phyloP scores from a whole-genome alignment of 2,888 invertebrate species.

The Aphidius colemani region DNA sequence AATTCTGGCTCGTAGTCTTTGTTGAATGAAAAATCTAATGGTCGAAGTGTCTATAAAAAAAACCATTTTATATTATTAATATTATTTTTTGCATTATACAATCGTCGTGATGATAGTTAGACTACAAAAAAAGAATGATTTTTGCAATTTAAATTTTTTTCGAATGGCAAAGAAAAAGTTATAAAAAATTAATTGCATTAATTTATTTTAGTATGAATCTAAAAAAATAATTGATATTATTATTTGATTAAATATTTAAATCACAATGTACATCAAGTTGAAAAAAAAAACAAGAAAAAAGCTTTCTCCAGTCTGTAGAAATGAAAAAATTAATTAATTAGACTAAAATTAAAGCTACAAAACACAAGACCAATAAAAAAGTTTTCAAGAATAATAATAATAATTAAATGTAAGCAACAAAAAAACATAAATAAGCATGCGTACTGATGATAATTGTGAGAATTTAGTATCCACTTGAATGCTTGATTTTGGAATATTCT shows the following conservation, averaged over 20 bases:
- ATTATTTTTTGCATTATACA: too few species aligned
- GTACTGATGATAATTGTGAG: conserved; percentile 54
- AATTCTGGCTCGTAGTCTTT: conserved; percentile 90
- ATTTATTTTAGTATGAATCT: too few species aligned
- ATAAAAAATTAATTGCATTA: too few species aligned
- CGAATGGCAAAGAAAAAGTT: too few species aligned
- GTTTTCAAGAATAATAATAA: not conserved
- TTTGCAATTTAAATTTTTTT: too few species aligned
- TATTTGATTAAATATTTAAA: too few species aligned
- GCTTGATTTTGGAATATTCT: conserved; percentile 51
- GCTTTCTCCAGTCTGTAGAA: too few species aligned
- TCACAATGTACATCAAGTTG: too few species aligned
- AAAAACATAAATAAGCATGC: conserved; percentile 51
- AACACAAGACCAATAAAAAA: not conserved
- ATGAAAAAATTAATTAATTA: not conserved
- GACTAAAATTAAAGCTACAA: not conserved
- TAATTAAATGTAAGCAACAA: conserved; percentile 3
- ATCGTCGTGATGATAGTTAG: too few species aligned
- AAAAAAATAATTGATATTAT: too few species aligned
- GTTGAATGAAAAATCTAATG: conserved; percentile 94
- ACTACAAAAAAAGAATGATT: too few species aligned
- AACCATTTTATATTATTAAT: not conserved
- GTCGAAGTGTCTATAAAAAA: conserved; percentile 69
- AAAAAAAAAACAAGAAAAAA: too few species aligned
- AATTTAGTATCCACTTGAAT: conserved; percentile 50